Evolutionary conservation across 2,888 invertebrate genomes (phyloP).

Genomic region (Lasioglossum calceatum): DNA sequence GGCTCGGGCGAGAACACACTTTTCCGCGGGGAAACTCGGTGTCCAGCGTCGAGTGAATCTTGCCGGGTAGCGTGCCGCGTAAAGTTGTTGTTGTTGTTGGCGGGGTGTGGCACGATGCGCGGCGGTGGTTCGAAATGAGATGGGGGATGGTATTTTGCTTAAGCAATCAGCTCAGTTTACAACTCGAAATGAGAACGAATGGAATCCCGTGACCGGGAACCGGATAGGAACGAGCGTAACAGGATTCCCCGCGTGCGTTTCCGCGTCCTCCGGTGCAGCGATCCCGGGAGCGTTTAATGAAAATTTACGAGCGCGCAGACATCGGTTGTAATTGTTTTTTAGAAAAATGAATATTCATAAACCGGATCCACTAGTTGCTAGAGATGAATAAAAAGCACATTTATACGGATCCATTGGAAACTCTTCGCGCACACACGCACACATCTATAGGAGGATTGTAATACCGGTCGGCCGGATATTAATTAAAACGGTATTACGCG

Average conservation of each 20-base stretch:
- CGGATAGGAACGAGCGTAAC: not conserved
- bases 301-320: not conserved
- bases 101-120: too few relatives aligned
- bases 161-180: slow-evolving; percentile 18
- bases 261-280: not conserved
- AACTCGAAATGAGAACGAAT: slow-evolving; percentile 17
- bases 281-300: slow-evolving; percentile 2
- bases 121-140: not conserved
- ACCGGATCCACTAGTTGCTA: slow-evolving; percentile 4
- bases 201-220: slow-evolving; percentile 25
- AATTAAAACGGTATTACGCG: slow-evolving; percentile 29
- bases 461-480: slow-evolving; percentile 27
- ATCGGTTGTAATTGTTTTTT: not conserved
- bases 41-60: slow-evolving; percentile 1
- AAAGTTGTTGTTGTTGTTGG: not conserved
- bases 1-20: not conserved
- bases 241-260: not conserved
- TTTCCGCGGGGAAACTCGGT: not conserved
- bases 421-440: not conserved
- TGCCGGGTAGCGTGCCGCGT: not conserved
- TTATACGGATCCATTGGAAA: slow-evolving; percentile 3
- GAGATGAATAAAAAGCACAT: slow-evolving; percentile 11
- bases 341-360: slow-evolving; percentile 20
- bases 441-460: not conserved
- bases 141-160: slow-evolving; percentile 20